These are phyloP conservation scores for Rostratula benghalensis DNA, from an alignment of 2,113 vertebrate genomes.

Conservation along the genomic window DNA sequence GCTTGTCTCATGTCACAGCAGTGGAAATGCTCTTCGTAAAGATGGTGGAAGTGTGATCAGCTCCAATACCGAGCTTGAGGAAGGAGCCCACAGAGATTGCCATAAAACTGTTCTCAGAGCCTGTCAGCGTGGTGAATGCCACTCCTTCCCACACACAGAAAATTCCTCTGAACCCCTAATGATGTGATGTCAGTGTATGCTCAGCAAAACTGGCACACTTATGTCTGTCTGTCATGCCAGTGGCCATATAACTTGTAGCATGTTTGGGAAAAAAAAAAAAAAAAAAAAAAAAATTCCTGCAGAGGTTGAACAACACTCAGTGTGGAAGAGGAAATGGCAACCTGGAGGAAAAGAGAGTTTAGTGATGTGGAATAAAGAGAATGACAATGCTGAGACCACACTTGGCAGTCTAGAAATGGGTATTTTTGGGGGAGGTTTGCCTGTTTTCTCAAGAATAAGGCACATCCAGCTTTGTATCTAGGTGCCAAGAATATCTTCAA, in stretches of 20 bases:
- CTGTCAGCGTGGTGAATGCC: fast-evolving
- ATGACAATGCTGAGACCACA: neutral
- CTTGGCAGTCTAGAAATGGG: neutral
- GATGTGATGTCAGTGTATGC: neutral
- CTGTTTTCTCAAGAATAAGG: neutral
- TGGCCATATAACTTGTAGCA: too few species aligned
- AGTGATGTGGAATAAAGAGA: constrained; percentile 8
- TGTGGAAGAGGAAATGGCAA: neutral
- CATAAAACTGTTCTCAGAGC: neutral
- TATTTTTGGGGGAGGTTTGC: neutral
- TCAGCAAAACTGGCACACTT: neutral
- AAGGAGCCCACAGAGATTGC: fast-evolving
- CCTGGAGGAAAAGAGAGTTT: constrained; percentile 16
- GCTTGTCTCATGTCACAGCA: fast-evolving
- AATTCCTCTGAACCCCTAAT: neutral
- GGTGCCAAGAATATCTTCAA: fast-evolving
- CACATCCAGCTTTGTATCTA: neutral
- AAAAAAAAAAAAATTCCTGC: neutral
- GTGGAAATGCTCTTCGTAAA: neutral
- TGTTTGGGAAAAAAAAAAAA: neutral
- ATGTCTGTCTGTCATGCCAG: neutral
- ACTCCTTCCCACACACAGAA: fast-evolving
- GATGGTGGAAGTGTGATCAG: too few species aligned
- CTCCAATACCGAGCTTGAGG: neutral
- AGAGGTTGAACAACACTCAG: neutral